Percentiles rank a stretch among this genome's conserved stretches.
Conservation (phyloP, 1,140 invertebrate species). For the Cydia strobilella region DNA sequence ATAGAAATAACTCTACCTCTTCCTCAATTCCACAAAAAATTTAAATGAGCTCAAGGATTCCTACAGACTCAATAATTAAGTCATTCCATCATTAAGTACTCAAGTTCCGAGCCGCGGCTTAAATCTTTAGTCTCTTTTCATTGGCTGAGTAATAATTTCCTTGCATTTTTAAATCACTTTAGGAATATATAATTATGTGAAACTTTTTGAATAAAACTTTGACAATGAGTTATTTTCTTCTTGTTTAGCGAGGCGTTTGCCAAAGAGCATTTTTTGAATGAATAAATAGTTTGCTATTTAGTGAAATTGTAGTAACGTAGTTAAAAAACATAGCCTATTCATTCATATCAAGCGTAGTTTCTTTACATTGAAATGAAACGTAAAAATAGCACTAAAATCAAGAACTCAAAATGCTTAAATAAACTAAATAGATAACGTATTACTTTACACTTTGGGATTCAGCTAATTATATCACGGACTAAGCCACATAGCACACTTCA, state of each 20-base stretch:
- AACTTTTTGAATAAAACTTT: neutral
- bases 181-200: no score
- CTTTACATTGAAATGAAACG: no score
- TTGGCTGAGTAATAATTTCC: neutral
- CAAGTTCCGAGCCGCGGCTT: neutral
- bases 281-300: neutral
- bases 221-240: neutral
- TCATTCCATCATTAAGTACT: constrained; percentile 19
- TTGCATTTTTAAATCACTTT: constrained; percentile 28
- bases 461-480: no score
- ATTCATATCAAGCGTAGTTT: no score
- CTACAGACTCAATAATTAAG: constrained; percentile 19
- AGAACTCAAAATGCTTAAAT: no score
- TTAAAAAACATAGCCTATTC: no score
- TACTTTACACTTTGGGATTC: no score
- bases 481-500: no score
- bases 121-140: constrained; percentile 19
- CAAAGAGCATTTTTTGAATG: neutral
- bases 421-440: no score
- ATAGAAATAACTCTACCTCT: neutral
- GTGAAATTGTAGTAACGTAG: no score
- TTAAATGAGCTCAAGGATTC: neutral
- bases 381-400: no score
- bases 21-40: neutral
- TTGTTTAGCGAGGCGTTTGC: neutral